Evolutionary conservation across 2,113 vertebrate genomes (phyloP).

Genomic region (Pholis gunnellus): DNA sequence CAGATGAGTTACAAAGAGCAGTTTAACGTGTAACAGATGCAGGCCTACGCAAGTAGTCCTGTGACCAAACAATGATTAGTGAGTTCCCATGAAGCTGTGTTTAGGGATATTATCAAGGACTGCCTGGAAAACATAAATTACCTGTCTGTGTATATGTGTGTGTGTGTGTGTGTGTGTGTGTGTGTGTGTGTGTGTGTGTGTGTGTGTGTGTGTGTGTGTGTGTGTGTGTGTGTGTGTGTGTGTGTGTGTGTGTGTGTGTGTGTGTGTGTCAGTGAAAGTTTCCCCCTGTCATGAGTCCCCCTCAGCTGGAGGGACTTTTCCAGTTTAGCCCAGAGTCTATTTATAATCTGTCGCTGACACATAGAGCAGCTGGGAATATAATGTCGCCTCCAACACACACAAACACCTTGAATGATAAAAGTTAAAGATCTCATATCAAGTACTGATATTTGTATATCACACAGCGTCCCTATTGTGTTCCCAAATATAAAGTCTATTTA

Average conservation of each 20-base stretch:
- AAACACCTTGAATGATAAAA: not conserved
- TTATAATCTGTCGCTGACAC: constrained; percentile 63
- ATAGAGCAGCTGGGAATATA: constrained; percentile 60
- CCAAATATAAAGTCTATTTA: not conserved
- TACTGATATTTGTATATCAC: not conserved
- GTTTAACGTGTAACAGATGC: not conserved
- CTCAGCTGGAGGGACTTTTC: constrained; percentile 59
- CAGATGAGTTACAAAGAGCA: not conserved
- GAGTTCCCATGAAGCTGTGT: constrained; percentile 17
- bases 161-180: not conserved
- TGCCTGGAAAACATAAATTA: constrained; percentile 44
- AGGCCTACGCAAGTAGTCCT: not conserved
- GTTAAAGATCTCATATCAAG: not conserved
- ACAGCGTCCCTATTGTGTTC: not conserved
- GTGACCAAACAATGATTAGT: constrained; percentile 20
- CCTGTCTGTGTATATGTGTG: not conserved
- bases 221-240: not conserved
- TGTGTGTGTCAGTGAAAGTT: constrained; percentile 11
- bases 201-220: not conserved
- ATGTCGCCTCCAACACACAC: constrained; percentile 22
- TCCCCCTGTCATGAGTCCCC: constrained; percentile 18
- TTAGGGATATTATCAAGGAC: constrained; percentile 17
- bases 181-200: not conserved
- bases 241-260: not conserved
- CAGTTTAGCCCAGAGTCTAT: constrained; percentile 61